These are phyloP conservation scores for Centropyge bicolor DNA, from an alignment of 2,797 vertebrate genomes.

Conservation along the genomic window DNA sequence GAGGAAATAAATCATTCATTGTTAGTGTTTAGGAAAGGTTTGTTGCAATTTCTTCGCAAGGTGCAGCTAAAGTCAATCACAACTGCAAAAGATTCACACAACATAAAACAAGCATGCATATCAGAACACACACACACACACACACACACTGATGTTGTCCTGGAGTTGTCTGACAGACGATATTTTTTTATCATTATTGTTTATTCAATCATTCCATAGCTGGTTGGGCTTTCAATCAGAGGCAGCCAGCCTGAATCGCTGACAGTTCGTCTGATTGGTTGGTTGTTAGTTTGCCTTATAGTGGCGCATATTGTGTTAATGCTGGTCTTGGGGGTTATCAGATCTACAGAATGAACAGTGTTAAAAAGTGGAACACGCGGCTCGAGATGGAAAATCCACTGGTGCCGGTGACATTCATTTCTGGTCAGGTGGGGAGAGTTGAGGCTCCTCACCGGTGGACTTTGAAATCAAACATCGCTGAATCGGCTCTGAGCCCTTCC, in stretches of 20 bases:
- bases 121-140: constrained; percentile 26
- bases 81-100: constrained; percentile 28
- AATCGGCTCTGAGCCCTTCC: constrained; percentile 73
- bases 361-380: constrained; percentile 50
- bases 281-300: constrained; percentile 78
- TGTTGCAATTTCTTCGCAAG: constrained; percentile 1
- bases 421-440: constrained; percentile 53
- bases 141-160: constrained; percentile 60
- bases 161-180: constrained; percentile 54
- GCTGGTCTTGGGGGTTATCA: constrained; percentile 66
- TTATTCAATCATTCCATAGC: constrained; percentile 73
- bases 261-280: constrained; percentile 61
- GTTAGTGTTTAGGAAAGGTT: neutral
- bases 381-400: constrained; percentile 53
- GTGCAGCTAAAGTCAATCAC: constrained; percentile 6
- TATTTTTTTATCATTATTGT: constrained; percentile 33
- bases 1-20: neutral
- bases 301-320: constrained; percentile 70
- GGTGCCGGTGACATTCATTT: constrained; percentile 37
- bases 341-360: constrained; percentile 64
- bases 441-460: constrained; percentile 68
- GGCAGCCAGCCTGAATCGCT: constrained; percentile 25
- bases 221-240: constrained; percentile 73
- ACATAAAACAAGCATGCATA: constrained; percentile 32
- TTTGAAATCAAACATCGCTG: constrained; percentile 73